Evolutionary conservation across 1,140 invertebrate species (phyloP).

Genomic region (Anthonomus grandis): DNA sequence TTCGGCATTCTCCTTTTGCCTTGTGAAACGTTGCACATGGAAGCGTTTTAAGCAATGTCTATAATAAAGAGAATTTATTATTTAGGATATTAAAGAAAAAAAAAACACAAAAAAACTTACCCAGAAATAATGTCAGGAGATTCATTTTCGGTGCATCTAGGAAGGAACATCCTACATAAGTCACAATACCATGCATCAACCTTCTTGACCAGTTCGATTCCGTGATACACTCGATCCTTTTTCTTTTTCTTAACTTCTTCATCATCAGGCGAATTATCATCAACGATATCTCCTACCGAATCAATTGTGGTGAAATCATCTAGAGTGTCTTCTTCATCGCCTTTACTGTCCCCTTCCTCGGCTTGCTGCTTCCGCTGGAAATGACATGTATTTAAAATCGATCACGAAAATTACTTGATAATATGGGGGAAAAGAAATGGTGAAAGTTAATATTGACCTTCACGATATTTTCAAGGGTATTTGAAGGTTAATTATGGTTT

Average conservation of each 20-base stretch:
- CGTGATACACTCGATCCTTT: conserved; percentile 65
- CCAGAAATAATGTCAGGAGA: conserved; percentile 55
- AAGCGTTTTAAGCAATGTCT: conserved; percentile 67
- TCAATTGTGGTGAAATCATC: conserved; percentile 82
- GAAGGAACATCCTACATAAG: conserved; percentile 69
- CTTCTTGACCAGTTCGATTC: conserved; percentile 71
- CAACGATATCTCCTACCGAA: conserved; percentile 62
- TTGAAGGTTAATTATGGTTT: too few relatives aligned
- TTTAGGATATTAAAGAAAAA: background rate
- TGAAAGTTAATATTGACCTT: too few relatives aligned
- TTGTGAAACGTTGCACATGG: conserved; percentile 69
- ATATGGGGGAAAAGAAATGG: too few relatives aligned
- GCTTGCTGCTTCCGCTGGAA: conserved; percentile 54
- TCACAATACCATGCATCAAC: conserved; percentile 72
- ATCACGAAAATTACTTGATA: too few relatives aligned
- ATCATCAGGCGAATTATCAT: conserved; percentile 56
- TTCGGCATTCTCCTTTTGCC: conserved; percentile 69
- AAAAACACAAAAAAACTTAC: conserved; percentile 4
- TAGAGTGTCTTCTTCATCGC: conserved; percentile 68
- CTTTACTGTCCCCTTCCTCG: conserved; percentile 30
- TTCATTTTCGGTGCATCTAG: conserved; percentile 57
- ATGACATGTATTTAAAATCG: too few relatives aligned
- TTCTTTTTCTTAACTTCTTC: conserved; percentile 50
- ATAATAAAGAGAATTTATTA: background rate
- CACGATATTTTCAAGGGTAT: too few relatives aligned